Conservation (phyloP, 2,113 vertebrate genomes). For the Nesoenas mayeri region DNA sequence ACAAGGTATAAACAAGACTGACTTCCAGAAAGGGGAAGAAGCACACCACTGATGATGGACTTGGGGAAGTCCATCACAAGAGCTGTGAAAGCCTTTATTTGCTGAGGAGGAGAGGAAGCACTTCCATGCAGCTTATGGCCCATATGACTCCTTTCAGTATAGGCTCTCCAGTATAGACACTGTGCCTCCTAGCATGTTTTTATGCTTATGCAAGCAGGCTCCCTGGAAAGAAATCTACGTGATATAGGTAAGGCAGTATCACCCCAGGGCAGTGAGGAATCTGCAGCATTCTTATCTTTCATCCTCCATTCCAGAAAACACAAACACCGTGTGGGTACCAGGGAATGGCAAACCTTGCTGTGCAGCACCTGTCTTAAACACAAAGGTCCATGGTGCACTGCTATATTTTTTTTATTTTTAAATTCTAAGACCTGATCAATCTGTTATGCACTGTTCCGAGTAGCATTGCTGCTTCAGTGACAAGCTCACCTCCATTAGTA, state of each 20-base stretch:
- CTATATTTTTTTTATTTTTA: background rate
- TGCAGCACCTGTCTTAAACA: background rate
- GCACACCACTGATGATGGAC: background rate
- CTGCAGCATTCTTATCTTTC: background rate
- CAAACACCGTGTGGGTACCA: background rate
- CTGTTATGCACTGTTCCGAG: background rate
- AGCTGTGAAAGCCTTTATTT: background rate
- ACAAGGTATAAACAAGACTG: background rate
- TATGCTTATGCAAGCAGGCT: slow-evolving; percentile 29
- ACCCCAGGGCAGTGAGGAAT: background rate
- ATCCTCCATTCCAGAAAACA: background rate
- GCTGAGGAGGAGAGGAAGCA: background rate
- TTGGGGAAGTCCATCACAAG: background rate
- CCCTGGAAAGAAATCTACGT: background rate
- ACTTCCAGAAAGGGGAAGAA: background rate
- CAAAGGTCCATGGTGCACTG: background rate
- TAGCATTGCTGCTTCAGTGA: background rate
- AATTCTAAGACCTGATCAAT: background rate
- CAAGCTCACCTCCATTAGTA: background rate
- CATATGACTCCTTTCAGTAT: background rate
- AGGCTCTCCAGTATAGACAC: background rate
- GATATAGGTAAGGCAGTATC: background rate
- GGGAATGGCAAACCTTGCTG: background rate
- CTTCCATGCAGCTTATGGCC: background rate
- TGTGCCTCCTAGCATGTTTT: background rate